A percentile compares a stretch with the other conserved stretches of the same genome.
Conservation (phyloP, 2,797 vertebrate genomes). For the Denticeps clupeoides region DNA sequence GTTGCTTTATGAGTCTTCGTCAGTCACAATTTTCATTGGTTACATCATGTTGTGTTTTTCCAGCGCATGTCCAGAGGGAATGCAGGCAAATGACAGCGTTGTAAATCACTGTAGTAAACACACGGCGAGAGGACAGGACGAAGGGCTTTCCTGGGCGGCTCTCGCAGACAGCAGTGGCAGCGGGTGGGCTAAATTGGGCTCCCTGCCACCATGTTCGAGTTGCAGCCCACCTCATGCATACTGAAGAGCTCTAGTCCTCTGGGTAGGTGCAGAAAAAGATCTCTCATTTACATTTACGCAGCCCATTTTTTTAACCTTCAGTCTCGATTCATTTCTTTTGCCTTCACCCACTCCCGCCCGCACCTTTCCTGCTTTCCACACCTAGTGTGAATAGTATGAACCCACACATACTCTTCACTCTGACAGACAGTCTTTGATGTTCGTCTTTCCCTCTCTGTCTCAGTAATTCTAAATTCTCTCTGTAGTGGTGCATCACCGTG, state of each 20-base stretch:
- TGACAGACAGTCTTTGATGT: background rate
- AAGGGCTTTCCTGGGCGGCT: background rate
- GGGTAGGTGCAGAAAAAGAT: background rate
- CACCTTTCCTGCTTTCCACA: too few relatives aligned
- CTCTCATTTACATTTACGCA: constrained; percentile 7
- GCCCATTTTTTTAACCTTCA: background rate
- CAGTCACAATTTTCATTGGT: background rate
- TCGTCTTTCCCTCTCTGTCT: background rate
- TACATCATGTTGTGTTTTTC: background rate
- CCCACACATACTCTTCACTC: background rate
- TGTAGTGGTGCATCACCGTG: constrained; percentile 5
- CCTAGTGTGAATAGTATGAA: too few relatives aligned
- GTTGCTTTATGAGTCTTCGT: too few relatives aligned
- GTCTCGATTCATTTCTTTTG: background rate
- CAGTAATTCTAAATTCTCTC: constrained; percentile 1
- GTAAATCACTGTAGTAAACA: background rate
- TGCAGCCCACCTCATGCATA: background rate
- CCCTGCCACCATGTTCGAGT: background rate
- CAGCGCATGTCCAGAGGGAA: background rate
- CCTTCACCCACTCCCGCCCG: background rate
- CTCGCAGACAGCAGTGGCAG: background rate
- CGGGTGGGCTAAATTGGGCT: background rate
- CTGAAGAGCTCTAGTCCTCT: background rate
- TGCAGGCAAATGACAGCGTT: background rate
- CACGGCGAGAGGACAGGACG: background rate